These are phyloP conservation scores for Ophonus ardosiacus DNA, from an alignment of 2,888 invertebrate genomes.

Conservation along the genomic window DNA sequence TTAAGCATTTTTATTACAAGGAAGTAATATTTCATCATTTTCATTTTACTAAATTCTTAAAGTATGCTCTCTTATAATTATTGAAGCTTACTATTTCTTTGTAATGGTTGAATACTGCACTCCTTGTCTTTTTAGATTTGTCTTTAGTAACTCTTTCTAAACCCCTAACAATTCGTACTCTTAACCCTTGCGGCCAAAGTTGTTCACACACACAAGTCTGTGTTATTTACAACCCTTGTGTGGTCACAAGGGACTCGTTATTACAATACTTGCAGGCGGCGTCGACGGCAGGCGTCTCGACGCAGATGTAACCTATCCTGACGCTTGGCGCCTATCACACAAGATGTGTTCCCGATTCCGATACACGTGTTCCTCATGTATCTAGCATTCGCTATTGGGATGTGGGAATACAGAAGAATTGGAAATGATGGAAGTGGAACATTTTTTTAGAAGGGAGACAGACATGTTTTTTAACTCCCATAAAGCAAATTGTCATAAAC, in stretches of 20 bases:
- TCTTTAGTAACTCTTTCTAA: not conserved
- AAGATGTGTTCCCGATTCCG: conserved; percentile 32
- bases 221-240: conserved; percentile 22
- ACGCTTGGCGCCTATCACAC: conserved; percentile 21
- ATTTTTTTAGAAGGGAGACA: no score
- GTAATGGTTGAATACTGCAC: no score
- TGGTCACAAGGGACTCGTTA: conserved; percentile 51
- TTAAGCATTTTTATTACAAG: no score
- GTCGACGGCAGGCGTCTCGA: conserved; percentile 9
- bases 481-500: no score
- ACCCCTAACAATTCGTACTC: not conserved
- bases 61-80: no score
- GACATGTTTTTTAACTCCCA: no score
- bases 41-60: no score
- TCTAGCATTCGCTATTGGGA: not conserved
- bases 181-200: not conserved
- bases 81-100: no score
- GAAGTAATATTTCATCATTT: no score
- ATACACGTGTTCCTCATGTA: conserved; percentile 22
- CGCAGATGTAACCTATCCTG: conserved; percentile 6
- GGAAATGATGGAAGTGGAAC: no score
- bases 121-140: no score
- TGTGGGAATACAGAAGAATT: not conserved
- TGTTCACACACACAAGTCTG: not conserved
- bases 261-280: conserved; percentile 52